Percentiles rank a stretch among this genome's conserved stretches.
Conservation (phyloP, 2,797 vertebrate species). For the Poeciliopsis infans region DNA sequence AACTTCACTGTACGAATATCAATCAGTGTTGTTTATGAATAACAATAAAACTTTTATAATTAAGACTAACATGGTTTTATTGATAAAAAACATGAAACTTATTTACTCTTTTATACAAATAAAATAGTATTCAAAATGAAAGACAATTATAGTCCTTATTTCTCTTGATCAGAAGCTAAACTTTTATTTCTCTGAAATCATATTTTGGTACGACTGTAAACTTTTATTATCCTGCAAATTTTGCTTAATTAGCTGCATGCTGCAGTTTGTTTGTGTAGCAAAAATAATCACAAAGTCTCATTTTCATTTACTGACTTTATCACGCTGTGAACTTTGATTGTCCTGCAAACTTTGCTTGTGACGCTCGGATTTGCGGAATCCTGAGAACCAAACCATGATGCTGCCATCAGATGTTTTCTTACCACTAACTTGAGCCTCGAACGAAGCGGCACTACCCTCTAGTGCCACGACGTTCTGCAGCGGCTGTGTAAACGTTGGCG, state of each 20-base stretch:
- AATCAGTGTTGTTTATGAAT: neutral
- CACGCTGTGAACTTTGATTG: neutral
- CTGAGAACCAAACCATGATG: neutral
- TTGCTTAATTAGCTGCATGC: neutral
- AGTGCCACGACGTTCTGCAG: slow-evolving; percentile 94
- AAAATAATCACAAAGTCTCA: neutral
- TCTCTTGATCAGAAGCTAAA: neutral
- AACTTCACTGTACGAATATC: neutral
- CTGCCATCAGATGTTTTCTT: slow-evolving; percentile 66
- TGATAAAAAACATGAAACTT: neutral
- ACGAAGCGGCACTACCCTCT: slow-evolving; percentile 98
- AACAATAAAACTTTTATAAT: neutral
- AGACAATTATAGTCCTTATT: neutral
- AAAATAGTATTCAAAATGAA: neutral
- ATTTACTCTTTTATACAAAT: too few relatives aligned
- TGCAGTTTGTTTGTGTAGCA: neutral
- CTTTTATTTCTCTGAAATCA: neutral
- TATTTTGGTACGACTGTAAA: neutral
- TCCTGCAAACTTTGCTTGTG: neutral
- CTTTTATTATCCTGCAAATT: neutral
- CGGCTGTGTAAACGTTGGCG: slow-evolving; percentile 95
- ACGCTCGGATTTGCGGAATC: neutral
- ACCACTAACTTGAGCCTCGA: slow-evolving; percentile 98
- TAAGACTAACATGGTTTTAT: neutral
- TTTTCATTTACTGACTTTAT: neutral